Conservation (phyloP, 1,140 invertebrate genomes). For the Habropoda laboriosa region DNA sequence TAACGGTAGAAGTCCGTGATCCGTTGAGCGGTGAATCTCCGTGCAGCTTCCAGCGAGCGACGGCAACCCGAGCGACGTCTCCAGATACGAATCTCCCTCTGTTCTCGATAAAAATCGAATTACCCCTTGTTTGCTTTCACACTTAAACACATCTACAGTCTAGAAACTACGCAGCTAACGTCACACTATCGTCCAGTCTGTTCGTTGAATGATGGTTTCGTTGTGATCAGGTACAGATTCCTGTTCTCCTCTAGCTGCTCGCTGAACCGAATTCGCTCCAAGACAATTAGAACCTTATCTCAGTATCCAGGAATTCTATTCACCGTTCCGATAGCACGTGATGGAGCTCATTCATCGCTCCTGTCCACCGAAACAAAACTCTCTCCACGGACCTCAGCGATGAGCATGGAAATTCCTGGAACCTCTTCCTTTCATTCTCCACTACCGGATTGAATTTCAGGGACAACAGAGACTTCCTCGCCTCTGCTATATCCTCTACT, state of each 20-base stretch:
- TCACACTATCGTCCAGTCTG: constrained; percentile 5
- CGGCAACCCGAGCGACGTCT: constrained; percentile 47
- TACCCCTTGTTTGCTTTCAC: background rate
- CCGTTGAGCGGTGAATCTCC: background rate
- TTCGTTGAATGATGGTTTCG: constrained; percentile 53
- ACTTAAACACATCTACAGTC: constrained; percentile 21
- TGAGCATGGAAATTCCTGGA: constrained; percentile 24
- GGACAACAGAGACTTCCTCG: constrained; percentile 35
- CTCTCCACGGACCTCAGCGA: constrained; percentile 13
- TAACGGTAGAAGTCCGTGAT: background rate
- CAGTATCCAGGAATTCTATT: constrained; percentile 36
- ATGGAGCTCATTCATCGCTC: constrained; percentile 20
- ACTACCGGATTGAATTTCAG: constrained; percentile 62
- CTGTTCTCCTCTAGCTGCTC: constrained; percentile 13
- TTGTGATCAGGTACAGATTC: constrained; percentile 66
- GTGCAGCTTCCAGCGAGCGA: constrained; percentile 40
- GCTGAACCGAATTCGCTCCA: background rate
- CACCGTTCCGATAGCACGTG: constrained; percentile 23
- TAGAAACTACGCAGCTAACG: constrained; percentile 29
- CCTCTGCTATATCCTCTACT: background rate
- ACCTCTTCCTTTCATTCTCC: constrained; percentile 40
- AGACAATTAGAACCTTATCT: constrained; percentile 43
- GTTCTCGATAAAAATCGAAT: background rate
- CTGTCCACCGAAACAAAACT: constrained; percentile 28
- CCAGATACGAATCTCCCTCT: background rate